Percentiles rank a stretch among this genome's conserved stretches.
Conservation (phyloP, 2,113 vertebrate species). For the Ptychochromis oligacanthus region DNA sequence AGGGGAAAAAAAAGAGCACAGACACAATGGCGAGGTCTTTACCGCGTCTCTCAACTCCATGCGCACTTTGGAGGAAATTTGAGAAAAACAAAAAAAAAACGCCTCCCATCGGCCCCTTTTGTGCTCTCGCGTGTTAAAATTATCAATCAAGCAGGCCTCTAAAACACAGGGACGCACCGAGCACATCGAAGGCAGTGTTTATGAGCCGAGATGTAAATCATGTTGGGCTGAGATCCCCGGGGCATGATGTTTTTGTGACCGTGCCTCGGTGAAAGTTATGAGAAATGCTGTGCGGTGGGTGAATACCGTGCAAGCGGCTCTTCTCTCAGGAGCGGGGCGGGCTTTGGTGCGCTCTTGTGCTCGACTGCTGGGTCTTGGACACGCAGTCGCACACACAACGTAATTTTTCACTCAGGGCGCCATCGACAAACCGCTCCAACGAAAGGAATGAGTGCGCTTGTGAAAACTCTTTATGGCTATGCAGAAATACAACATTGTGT, state of each 20-base stretch:
- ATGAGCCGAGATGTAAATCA: neutral
- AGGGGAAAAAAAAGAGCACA: slow-evolving; percentile 47
- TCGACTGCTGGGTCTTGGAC: slow-evolving; percentile 64
- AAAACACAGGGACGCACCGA: slow-evolving; percentile 36
- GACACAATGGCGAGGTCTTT: slow-evolving; percentile 71
- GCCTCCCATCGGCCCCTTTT: slow-evolving; percentile 58
- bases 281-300: slow-evolving; percentile 53
- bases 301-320: slow-evolving; percentile 59
- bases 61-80: slow-evolving; percentile 74
- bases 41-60: slow-evolving; percentile 69
- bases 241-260: slow-evolving; percentile 18
- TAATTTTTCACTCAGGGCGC: slow-evolving; percentile 46
- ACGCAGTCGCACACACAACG: slow-evolving; percentile 69
- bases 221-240: neutral
- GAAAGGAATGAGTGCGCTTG: slow-evolving; percentile 22
- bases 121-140: slow-evolving; percentile 28
- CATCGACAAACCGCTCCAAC: slow-evolving; percentile 35
- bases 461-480: slow-evolving; percentile 42
- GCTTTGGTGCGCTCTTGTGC: slow-evolving; percentile 72
- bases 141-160: slow-evolving; percentile 47
- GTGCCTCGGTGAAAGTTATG: slow-evolving; percentile 69
- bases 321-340: slow-evolving; percentile 69
- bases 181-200: slow-evolving; percentile 12
- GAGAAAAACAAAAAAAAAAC: slow-evolving; percentile 38
- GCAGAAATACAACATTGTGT: neutral